A percentile compares a stretch with the other conserved stretches of the same genome.
Conservation (phyloP, 2,888 invertebrate genomes). For the Copidosoma aretas region DNA sequence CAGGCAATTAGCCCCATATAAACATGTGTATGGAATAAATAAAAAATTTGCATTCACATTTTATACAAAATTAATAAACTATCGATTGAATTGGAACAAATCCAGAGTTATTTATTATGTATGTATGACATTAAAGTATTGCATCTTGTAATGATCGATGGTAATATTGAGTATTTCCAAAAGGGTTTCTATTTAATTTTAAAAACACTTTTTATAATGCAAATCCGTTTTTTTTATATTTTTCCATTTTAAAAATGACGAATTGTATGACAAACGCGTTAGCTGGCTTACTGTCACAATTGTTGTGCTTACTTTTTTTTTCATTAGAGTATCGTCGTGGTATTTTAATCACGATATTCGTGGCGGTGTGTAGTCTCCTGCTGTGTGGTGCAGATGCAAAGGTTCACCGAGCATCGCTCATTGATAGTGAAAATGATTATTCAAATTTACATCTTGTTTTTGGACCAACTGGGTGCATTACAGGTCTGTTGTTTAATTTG, state of each 20-base stretch:
- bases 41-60: too few relatives aligned
- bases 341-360: conserved; percentile 45
- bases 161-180: too few relatives aligned
- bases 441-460: conserved; percentile 55
- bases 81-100: too few relatives aligned
- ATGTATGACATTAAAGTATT: too few relatives aligned
- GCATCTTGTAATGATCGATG: too few relatives aligned
- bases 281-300: conserved; percentile 30
- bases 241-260: background rate
- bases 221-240: too few relatives aligned
- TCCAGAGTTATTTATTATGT: too few relatives aligned
- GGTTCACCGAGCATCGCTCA: conserved; percentile 45
- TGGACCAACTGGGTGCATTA: conserved; percentile 58
- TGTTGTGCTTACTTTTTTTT: conserved; percentile 48
- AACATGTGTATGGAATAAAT: too few relatives aligned
- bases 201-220: too few relatives aligned
- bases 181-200: too few relatives aligned
- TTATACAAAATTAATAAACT: too few relatives aligned
- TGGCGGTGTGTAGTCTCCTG: conserved; percentile 45
- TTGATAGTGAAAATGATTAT: conserved; percentile 48
- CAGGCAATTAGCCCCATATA: too few relatives aligned
- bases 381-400: conserved; percentile 47
- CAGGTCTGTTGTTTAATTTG: conserved; percentile 57
- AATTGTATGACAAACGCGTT: conserved; percentile 25
- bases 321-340: conserved; percentile 45